Evolutionary conservation across 2,113 vertebrate species (phyloP).

Genomic region (Rissa tridactyla): DNA sequence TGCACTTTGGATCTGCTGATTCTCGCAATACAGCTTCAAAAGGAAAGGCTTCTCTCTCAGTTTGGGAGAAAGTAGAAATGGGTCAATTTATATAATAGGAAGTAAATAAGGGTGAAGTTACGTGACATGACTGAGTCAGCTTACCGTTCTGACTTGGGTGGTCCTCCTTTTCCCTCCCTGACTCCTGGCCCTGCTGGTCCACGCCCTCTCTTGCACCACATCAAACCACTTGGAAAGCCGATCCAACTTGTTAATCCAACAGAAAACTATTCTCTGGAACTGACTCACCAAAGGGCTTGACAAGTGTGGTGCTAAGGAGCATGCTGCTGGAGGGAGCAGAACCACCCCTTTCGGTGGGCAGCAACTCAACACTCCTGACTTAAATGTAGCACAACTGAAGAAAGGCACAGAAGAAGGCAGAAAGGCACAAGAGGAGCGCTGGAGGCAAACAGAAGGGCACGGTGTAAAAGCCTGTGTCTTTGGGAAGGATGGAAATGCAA

Average conservation of each 20-base stretch:
- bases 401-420: background rate
- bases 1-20: background rate
- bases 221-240: background rate
- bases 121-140: background rate
- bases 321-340: background rate
- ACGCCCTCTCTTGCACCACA: conserved; percentile 62
- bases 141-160: conserved; percentile 1
- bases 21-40: background rate
- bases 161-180: conserved; percentile 24
- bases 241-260: conserved; percentile 42
- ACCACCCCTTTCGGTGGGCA: background rate
- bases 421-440: background rate
- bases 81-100: background rate
- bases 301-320: background rate
- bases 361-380: background rate
- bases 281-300: conserved; percentile 38
- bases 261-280: conserved; percentile 11
- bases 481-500: background rate
- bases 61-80: background rate
- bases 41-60: background rate
- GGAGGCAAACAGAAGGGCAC: background rate
- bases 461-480: background rate
- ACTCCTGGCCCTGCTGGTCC: conserved; percentile 1
- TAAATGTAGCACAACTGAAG: background rate
- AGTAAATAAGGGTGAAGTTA: background rate